Base-by-base conservation (phyloP, 2,888 invertebrate genomes). In the Caenorhabditis drosophilae region DNA sequence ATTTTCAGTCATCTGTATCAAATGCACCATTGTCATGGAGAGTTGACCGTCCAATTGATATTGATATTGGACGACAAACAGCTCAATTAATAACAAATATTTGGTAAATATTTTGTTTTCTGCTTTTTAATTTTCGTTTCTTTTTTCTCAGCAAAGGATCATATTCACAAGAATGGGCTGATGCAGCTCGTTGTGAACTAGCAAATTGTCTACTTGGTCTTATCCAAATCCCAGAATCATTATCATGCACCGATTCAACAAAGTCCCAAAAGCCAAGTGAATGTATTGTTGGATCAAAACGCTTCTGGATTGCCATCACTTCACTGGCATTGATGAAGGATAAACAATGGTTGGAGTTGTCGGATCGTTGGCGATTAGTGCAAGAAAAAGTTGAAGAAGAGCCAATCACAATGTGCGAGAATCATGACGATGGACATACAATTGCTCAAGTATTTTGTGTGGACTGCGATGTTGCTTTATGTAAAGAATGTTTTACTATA, bases 401-500 rank as follows among this genome's bases (percentile, higher is more conserved):
- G 42, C 77, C 77, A 1, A 70, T 75, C 4, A 69, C 73, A 3
- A 89, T 90, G 69, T 98, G 97, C 86, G 90, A 89, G 49, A 98
- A 98, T 85, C 97, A 98, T 85, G 97, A 98, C 83, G 97, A 98
- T 84, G 81, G 80, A 20, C 61, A 60, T 40, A 81, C 81, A 12
- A 44, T 67, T 9, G 79, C 81, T 18, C 61, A 75, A 62, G 91
- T 97, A 62, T 91, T 93, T 76, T 98, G 97, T 84, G 90, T 89
- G 75, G 88, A 88, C 7, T 98, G 97, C 83, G 69, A 73, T 11
- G 47, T 68, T 35, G 58, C 69, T 67, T 87, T 97, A 31, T 98
- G 97, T 84, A 58, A 90, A 0, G 97, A 97, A 84, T 98, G 97
- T 84, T 96, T 97, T 85, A 88, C 94, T 52, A 92, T 93, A 84